Conservation (phyloP, 2,113 vertebrate species). For the human region DNA sequence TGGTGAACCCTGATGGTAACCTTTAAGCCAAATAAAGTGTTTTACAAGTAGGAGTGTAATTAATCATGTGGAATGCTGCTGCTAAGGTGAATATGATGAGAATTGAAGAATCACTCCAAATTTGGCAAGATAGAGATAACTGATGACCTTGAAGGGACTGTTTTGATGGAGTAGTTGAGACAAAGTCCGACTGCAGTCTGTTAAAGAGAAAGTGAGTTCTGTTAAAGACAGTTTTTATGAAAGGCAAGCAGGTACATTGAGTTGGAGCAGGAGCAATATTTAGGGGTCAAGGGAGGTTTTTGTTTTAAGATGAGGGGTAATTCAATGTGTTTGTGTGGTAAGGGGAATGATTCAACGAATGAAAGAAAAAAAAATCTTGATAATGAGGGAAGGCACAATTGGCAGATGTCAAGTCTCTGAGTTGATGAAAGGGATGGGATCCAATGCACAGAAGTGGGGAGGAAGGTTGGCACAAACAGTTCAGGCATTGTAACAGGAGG, state of each 20-base stretch:
- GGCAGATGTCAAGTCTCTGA: neutral
- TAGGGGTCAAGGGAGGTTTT: neutral
- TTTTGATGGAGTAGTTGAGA: neutral
- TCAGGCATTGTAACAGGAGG: neutral
- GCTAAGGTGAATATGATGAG: neutral
- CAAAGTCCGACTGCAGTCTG: neutral
- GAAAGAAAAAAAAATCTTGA: neutral
- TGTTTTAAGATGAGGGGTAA: neutral
- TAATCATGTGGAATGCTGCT: neutral
- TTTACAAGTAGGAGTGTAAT: neutral
- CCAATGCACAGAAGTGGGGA: neutral
- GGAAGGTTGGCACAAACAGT: neutral
- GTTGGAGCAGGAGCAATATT: neutral
- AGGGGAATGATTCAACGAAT: neutral
- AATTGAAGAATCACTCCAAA: neutral
- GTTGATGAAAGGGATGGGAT: neutral
- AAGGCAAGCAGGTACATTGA: neutral
- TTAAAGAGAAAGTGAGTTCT: neutral
- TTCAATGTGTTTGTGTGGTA: neutral
- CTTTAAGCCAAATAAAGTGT: neutral
- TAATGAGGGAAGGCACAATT: neutral
- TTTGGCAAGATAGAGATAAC: neutral
- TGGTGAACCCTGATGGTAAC: neutral
- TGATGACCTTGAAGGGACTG: neutral
- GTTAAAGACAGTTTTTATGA: neutral